Conservation (phyloP, 2,113 vertebrate genomes). For the Notarius lentiginosus region DNA sequence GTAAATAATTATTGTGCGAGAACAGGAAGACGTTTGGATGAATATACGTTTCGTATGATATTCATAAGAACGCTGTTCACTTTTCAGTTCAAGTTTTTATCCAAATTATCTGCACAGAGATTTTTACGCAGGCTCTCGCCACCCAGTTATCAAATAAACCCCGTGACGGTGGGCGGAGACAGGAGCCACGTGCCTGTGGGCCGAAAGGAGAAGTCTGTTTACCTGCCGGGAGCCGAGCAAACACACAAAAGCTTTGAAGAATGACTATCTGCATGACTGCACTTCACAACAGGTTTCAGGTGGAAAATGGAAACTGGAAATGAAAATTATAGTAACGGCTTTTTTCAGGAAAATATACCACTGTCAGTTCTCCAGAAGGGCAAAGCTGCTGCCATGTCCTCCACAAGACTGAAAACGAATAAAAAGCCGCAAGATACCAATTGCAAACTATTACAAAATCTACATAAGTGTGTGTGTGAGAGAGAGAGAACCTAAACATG, state of each 20-base stretch:
- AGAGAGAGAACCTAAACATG: neutral
- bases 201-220: neutral
- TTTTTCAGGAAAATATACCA: neutral
- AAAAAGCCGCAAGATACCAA: neutral
- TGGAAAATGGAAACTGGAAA: neutral
- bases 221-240: neutral
- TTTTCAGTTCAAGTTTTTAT: neutral
- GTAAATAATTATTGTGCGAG: neutral
- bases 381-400: neutral
- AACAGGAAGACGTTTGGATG: neutral
- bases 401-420: neutral
- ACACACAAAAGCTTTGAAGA: neutral
- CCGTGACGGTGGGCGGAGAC: neutral
- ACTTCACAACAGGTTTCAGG: neutral
- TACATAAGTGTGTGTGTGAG: neutral
- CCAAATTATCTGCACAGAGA: neutral
- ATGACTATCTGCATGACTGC: neutral
- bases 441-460: neutral
- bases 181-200: neutral
- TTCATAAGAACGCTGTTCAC: neutral
- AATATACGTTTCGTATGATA: neutral
- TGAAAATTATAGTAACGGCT: neutral
- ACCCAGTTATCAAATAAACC: slow-evolving; percentile 10
- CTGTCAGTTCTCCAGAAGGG: neutral
- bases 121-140: neutral